These are phyloP conservation scores for Plemyria rubiginata DNA, from an alignment of 2,888 invertebrate genomes.

Conservation along the genomic window DNA sequence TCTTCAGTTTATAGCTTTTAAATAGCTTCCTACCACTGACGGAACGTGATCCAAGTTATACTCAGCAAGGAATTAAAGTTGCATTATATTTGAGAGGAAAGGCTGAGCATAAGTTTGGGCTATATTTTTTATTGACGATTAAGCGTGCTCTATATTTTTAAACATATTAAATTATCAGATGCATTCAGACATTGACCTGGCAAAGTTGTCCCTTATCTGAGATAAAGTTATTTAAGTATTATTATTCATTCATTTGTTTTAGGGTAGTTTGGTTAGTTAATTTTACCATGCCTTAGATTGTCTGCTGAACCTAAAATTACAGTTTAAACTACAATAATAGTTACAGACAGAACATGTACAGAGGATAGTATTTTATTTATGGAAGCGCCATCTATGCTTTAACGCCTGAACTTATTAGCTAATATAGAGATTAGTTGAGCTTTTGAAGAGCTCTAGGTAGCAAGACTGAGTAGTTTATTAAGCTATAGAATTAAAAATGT, in stretches of 20 bases:
- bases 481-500: background rate
- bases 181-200: too few species aligned
- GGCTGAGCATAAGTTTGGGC: slow-evolving; percentile 12
- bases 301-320: too few species aligned
- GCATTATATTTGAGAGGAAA: slow-evolving; percentile 32
- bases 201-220: too few species aligned
- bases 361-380: background rate
- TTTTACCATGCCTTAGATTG: too few species aligned
- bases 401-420: slow-evolving; percentile 37
- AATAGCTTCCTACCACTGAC: slow-evolving; percentile 45
- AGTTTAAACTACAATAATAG: too few species aligned
- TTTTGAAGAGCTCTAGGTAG: slow-evolving; percentile 22
- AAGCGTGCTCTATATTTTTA: too few species aligned
- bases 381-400: slow-evolving; percentile 43
- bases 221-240: too few species aligned
- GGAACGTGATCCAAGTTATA: slow-evolving; percentile 41
- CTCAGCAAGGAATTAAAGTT: slow-evolving; percentile 36
- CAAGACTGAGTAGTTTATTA: background rate
- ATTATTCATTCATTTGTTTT: too few species aligned
- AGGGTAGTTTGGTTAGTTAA: too few species aligned
- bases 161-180: too few species aligned
- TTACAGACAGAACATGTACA: background rate
- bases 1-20: slow-evolving; percentile 46
- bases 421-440: slow-evolving; percentile 16
- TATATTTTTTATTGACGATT: slow-evolving; percentile 12